Percentiles rank a stretch among this genome's conserved stretches.
Evolutionary conservation across 2,888 invertebrate species (phyloP).

Genomic region (Scaptodrosophila latifasciaeformis): DNA sequence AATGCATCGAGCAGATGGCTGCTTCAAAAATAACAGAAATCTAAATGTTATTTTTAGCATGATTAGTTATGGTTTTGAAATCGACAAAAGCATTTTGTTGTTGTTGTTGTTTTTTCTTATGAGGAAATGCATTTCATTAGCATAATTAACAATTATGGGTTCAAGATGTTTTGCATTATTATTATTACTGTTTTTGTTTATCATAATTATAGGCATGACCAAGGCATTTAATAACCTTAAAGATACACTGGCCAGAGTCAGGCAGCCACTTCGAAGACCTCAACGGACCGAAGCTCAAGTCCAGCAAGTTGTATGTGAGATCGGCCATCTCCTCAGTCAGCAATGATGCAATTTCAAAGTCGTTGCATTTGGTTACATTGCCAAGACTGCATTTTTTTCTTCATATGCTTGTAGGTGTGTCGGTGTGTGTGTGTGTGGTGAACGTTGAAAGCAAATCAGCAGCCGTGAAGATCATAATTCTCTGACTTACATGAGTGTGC

Average conservation of each 20-base stretch:
- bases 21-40: neutral
- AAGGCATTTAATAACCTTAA: neutral
- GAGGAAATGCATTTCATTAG: constrained; percentile 23
- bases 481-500: constrained; percentile 16
- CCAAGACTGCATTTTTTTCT: constrained; percentile 39
- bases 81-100: neutral
- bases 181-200: neutral
- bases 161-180: neutral
- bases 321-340: constrained; percentile 4
- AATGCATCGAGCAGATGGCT: constrained; percentile 3
- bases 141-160: constrained; percentile 10
- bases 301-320: too few relatives aligned
- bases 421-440: constrained; percentile 17
- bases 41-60: neutral
- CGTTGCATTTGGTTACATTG: constrained; percentile 58
- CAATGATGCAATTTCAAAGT: constrained; percentile 43
- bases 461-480: constrained; percentile 67
- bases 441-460: constrained; percentile 33
- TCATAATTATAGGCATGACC: neutral
- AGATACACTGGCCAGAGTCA: neutral
- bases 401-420: too few relatives aligned
- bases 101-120: constrained; percentile 3
- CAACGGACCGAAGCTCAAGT: too few relatives aligned
- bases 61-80: neutral
- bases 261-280: constrained; percentile 3